phyloP scores from a whole-genome alignment of 2,888 invertebrate species.

The Lepidocyrtinus sp. region DNA sequence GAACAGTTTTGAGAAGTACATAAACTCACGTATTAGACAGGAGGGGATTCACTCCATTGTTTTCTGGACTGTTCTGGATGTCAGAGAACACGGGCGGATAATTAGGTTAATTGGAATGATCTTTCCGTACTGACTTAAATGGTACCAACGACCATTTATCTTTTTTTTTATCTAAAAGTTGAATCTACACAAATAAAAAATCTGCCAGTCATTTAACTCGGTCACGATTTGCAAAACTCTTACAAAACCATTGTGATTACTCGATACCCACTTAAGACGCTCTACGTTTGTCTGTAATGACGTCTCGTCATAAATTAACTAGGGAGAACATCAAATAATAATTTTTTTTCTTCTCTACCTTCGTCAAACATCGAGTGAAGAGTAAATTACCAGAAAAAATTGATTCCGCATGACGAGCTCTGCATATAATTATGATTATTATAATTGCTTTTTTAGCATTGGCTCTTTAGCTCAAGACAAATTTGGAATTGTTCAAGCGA shows the following conservation, averaged over 20 bases:
- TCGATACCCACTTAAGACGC: background rate
- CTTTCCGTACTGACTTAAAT: background rate
- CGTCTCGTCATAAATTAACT: background rate
- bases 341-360: background rate
- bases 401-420: slow-evolving; percentile 11
- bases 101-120: slow-evolving; percentile 10
- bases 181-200: background rate
- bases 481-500: background rate
- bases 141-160: slow-evolving; percentile 6
- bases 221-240: slow-evolving; percentile 9
- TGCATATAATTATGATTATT: slow-evolving; percentile 13
- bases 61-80: background rate
- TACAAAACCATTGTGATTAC: background rate
- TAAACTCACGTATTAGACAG: no score
- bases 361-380: background rate
- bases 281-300: background rate
- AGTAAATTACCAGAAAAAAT: slow-evolving; percentile 12
- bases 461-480: background rate
- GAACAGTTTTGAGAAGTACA: no score
- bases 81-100: background rate
- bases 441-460: slow-evolving; percentile 13
- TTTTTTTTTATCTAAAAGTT: background rate
- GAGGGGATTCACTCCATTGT: no score
- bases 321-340: background rate
- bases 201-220: background rate